These are phyloP conservation scores for Psix sp. DNA, from an alignment of 1,140 invertebrate species.

Conservation along the genomic window DNA sequence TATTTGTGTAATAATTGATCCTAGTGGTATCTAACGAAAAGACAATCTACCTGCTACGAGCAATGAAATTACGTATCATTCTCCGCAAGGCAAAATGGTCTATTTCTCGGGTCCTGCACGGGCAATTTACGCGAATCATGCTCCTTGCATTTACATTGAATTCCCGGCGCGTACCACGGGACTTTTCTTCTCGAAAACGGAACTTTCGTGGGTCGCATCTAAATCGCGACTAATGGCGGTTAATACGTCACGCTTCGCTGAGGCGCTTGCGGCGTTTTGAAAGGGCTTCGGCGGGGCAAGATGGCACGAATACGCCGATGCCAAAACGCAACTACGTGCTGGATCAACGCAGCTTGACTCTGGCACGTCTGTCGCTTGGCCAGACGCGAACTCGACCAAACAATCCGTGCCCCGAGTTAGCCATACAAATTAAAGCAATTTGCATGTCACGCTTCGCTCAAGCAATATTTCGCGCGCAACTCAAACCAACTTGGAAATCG, in stretches of 20 bases:
- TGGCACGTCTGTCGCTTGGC: conserved; percentile 59
- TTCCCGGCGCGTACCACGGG: conserved; percentile 43
- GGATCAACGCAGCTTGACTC: conserved; percentile 49
- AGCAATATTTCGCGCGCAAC: conserved; percentile 34
- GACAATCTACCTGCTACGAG: too few species aligned
- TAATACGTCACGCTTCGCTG: conserved; percentile 58
- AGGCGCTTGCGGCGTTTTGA: not conserved
- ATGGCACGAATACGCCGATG: conserved; percentile 7
- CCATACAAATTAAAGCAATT: conserved; percentile 72
- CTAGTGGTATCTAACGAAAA: too few species aligned
- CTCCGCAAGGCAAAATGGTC: conserved; percentile 18
- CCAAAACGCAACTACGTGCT: conserved; percentile 12
- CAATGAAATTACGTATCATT: conserved; percentile 40
- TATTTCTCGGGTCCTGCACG: conserved; percentile 25
- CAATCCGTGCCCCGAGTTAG: conserved; percentile 61
- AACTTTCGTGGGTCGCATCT: conserved; percentile 50
- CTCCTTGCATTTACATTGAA: conserved; percentile 46
- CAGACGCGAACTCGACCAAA: conserved; percentile 64
- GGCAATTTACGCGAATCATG: conserved; percentile 54
- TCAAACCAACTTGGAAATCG: conserved; percentile 25
- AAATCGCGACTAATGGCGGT: conserved; percentile 58
- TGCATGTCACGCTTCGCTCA: conserved; percentile 62
- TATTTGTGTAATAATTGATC: conserved; percentile 23
- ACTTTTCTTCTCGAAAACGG: conserved; percentile 44
- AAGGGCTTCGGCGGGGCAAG: conserved; percentile 2